phyloP scores from a whole-genome alignment of 2,888 invertebrate species.

The Oligia fasciuncula region DNA sequence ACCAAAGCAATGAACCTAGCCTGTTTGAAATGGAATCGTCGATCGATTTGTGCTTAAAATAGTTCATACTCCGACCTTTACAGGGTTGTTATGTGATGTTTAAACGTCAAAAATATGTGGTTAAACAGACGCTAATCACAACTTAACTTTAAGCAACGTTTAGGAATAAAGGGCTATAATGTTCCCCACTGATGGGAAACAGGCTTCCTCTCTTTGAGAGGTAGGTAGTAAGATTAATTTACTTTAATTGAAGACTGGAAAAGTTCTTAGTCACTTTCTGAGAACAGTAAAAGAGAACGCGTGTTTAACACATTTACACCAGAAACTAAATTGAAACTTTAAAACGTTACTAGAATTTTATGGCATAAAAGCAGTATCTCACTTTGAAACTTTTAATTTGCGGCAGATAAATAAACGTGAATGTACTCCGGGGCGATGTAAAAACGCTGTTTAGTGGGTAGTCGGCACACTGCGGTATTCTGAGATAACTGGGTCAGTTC shows the following conservation, averaged over 20 bases:
- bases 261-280: constrained; percentile 6
- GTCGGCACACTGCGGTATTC: constrained; percentile 73
- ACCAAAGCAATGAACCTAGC: constrained; percentile 7
- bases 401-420: constrained; percentile 63
- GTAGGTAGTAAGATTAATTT: too few species aligned
- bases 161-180: neutral
- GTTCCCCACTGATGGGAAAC: neutral
- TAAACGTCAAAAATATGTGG: neutral
- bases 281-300: constrained; percentile 26
- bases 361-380: constrained; percentile 56
- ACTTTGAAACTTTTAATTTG: constrained; percentile 68
- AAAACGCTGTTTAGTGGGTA: constrained; percentile 61
- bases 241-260: neutral
- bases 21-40: constrained; percentile 5
- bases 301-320: constrained; percentile 8
- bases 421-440: constrained; percentile 54
- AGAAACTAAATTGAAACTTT: constrained; percentile 46
- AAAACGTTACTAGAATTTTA: constrained; percentile 42
- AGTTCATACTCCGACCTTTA: constrained; percentile 22
- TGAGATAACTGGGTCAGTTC: constrained; percentile 80
- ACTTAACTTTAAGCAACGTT: neutral
- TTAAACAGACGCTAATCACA: neutral
- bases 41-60: constrained; percentile 61
- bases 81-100: neutral
- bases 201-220: neutral